These are phyloP conservation scores for Takifugu ocellatus DNA, from an alignment of 2,797 vertebrate species.

Conservation along the genomic window DNA sequence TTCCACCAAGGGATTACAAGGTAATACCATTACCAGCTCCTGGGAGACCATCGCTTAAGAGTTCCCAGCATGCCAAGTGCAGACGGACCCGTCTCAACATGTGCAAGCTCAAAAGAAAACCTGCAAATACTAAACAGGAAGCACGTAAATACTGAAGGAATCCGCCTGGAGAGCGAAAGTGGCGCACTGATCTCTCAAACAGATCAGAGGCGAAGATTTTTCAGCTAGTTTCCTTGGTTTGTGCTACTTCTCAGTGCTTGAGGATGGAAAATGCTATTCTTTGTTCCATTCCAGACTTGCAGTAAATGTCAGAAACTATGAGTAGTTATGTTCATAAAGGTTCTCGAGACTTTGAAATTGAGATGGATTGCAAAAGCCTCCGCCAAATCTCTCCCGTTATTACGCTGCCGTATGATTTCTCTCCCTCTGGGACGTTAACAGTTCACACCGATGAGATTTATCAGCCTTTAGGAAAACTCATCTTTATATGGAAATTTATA, in stretches of 20 bases:
- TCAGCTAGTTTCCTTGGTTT: background rate
- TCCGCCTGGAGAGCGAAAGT: background rate
- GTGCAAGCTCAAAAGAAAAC: too few relatives aligned
- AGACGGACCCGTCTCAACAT: too few relatives aligned
- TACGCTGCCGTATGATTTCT: slow-evolving; percentile 39
- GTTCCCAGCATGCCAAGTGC: too few relatives aligned
- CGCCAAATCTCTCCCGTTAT: slow-evolving; percentile 40
- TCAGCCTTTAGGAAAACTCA: slow-evolving; percentile 10
- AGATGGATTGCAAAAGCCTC: slow-evolving; percentile 35
- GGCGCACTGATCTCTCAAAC: background rate
- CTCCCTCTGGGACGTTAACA: slow-evolving; percentile 20
- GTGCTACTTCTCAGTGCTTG: slow-evolving; percentile 6
- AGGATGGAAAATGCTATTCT: slow-evolving; percentile 15
- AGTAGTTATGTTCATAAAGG: slow-evolving; percentile 43
- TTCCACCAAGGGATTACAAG: too few relatives aligned
- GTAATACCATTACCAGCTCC: too few relatives aligned
- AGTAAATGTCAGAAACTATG: slow-evolving; percentile 46
- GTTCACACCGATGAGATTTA: slow-evolving; percentile 41
- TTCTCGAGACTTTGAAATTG: slow-evolving; percentile 40
- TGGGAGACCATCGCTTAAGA: too few relatives aligned
- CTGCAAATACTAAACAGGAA: too few relatives aligned
- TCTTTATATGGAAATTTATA: slow-evolving; percentile 35
- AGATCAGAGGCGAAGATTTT: slow-evolving; percentile 2
- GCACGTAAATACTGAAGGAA: too few relatives aligned
- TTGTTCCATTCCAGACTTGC: slow-evolving; percentile 33